Percentiles rank a stretch among this genome's conserved stretches.
Evolutionary conservation across 1,140 invertebrate species (phyloP).

Genomic region (Zaprionus africanus): DNA sequence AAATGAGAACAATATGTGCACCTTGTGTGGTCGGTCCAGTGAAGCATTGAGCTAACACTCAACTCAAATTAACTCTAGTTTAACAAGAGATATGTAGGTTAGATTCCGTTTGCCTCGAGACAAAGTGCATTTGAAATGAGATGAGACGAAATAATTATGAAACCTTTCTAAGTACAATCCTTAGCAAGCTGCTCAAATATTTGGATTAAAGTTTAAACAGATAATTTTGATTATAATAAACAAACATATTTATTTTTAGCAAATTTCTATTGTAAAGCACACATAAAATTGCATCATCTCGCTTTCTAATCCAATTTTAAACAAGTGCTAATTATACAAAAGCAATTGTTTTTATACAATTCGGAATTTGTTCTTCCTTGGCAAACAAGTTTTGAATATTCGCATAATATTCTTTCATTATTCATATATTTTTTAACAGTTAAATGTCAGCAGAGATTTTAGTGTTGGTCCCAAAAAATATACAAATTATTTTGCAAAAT

Average conservation of each 20-base stretch:
- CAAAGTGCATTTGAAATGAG: neutral
- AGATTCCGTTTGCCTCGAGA: neutral
- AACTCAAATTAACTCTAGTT: neutral
- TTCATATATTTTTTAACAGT: constrained; percentile 1
- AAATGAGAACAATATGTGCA: constrained; percentile 2
- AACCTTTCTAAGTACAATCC: too few relatives aligned
- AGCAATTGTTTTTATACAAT: neutral
- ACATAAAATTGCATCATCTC: constrained; percentile 1
- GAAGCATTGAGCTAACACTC: neutral
- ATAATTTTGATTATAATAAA: neutral
- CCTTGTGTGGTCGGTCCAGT: neutral
- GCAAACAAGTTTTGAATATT: neutral
- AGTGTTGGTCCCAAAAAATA: neutral
- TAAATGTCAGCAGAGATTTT: constrained; percentile 6
- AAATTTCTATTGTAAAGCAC: neutral
- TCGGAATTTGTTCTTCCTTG: neutral
- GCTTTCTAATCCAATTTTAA: neutral
- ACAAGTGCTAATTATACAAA: neutral
- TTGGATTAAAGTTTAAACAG: constrained; percentile 1
- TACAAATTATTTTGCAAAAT: neutral
- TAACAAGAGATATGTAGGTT: neutral
- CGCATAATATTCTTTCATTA: neutral
- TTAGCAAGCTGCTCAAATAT: neutral
- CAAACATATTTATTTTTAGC: neutral
- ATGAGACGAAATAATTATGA: neutral